Percentiles rank a stretch among this genome's conserved stretches.
Evolutionary conservation across 2,113 vertebrate genomes (phyloP).

Genomic region (Oreocharis arfaki): DNA sequence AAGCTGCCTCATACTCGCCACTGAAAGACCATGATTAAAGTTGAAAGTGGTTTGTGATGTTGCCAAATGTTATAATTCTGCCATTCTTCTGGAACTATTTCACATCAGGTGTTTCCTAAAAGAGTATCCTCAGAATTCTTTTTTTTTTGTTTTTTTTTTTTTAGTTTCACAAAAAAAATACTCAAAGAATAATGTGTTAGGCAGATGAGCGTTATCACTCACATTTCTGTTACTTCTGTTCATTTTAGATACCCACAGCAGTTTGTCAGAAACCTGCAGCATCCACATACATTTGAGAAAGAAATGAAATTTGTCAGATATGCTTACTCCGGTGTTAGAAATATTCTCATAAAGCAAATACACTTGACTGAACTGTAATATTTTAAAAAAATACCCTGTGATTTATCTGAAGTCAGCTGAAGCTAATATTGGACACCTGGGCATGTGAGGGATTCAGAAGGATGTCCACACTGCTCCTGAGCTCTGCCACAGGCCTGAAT

Average conservation of each 20-base stretch:
- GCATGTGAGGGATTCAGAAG: background rate
- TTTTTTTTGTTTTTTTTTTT: background rate
- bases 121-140: background rate
- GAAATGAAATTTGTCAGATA: background rate
- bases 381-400: background rate
- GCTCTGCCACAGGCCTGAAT: background rate
- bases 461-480: background rate
- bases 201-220: background rate
- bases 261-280: background rate
- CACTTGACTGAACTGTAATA: background rate
- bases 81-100: background rate
- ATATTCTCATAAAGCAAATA: background rate
- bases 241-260: background rate
- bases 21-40: background rate
- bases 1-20: background rate
- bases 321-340: background rate
- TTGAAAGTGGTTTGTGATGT: background rate
- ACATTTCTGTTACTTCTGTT: background rate
- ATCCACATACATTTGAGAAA: background rate
- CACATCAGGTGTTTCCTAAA: conserved; percentile 20
- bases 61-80: background rate
- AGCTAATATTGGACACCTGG: background rate
- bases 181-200: background rate
- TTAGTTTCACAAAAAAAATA: background rate
- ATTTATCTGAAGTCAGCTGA: background rate